A percentile compares a stretch with the other conserved stretches of the same genome.
phyloP scores from a whole-genome alignment of 1,140 invertebrate species.

The Pogonomyrmex californicus region DNA sequence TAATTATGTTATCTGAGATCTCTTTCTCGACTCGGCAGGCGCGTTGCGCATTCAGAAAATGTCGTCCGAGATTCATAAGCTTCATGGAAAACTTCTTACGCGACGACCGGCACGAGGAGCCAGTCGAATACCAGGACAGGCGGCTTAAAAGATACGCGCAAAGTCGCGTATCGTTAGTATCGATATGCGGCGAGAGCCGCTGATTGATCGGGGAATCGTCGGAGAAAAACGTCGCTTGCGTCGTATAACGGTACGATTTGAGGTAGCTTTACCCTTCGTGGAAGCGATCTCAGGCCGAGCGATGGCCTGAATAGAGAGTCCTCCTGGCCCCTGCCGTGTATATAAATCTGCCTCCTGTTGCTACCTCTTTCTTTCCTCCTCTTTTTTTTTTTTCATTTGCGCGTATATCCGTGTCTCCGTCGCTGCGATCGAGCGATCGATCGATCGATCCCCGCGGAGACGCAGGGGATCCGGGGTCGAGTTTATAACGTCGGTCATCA shows the following conservation, averaged over 20 bases:
- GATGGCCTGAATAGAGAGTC: conserved; percentile 82
- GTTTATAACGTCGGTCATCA: conserved; percentile 52
- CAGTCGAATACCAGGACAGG: conserved; percentile 66
- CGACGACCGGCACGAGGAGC: conserved; percentile 7
- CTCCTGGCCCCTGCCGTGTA: conserved; percentile 49
- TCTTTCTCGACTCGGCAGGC: not conserved
- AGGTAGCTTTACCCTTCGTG: conserved; percentile 83
- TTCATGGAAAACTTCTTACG: conserved; percentile 58
- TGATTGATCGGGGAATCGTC: conserved; percentile 72
- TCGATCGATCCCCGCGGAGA: not conserved
- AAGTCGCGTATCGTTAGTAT: conserved; percentile 14
- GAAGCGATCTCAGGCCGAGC: conserved; percentile 80
- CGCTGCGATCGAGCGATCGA: conserved; percentile 26
- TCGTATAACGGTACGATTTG: conserved; percentile 85
- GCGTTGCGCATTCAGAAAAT: not conserved
- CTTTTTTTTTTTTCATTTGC: not conserved
- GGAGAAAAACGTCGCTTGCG: conserved; percentile 80
- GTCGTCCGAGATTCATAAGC: conserved; percentile 39
- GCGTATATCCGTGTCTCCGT: not conserved
- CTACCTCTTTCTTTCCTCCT: not conserved
- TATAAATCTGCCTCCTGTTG: conserved; percentile 64
- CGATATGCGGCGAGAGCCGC: conserved; percentile 32
- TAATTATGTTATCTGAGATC: not conserved
- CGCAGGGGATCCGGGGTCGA: conserved; percentile 22
- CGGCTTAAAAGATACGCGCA: conserved; percentile 58